These are phyloP conservation scores for Pomacea maculata DNA, from an alignment of 1,140 invertebrate genomes.

Conservation along the genomic window DNA sequence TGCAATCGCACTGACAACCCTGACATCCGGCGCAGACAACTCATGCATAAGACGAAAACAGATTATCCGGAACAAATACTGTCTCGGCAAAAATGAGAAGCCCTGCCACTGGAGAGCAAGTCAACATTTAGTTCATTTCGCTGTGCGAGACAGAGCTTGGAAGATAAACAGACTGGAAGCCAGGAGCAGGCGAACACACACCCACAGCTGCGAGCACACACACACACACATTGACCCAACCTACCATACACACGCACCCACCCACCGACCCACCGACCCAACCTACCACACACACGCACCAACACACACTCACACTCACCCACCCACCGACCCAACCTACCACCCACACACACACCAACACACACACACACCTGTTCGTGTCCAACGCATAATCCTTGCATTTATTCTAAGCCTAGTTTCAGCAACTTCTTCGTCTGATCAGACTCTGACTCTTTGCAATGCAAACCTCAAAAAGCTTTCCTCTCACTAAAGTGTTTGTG, in stretches of 20 bases:
- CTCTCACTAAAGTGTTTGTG: no score
- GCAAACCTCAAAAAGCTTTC: no score
- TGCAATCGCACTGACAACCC: no score
- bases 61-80: slow-evolving; percentile 7
- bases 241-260: neutral
- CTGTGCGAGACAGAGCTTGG: neutral
- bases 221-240: neutral
- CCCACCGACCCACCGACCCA: neutral
- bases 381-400: neutral
- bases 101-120: neutral
- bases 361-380: no score
- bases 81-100: neutral
- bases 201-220: neutral
- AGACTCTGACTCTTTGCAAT: neutral
- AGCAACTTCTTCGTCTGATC: neutral
- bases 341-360: neutral
- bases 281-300: neutral
- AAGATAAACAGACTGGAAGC: neutral
- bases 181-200: neutral
- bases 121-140: slow-evolving; percentile 2
- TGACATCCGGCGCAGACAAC: no score
- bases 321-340: no score
- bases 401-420: neutral
- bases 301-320: neutral
- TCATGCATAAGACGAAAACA: slow-evolving; percentile 6